Evolutionary conservation across 2,797 vertebrate species (phyloP).

Genomic region (Hipposideros larvatus): DNA sequence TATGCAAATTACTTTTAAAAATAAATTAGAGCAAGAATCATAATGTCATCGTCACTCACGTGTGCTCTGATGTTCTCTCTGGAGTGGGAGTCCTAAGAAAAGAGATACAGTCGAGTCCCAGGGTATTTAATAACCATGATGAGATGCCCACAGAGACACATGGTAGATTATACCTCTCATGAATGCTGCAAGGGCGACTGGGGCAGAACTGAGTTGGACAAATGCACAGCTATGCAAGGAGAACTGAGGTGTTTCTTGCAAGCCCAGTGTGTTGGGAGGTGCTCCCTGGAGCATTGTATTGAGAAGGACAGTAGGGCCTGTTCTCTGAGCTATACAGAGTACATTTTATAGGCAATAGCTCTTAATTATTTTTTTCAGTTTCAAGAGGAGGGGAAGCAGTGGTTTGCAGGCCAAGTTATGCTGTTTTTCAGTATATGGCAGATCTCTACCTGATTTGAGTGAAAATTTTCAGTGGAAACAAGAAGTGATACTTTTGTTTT

Average conservation of each 20-base stretch:
- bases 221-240: neutral
- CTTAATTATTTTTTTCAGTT: no score
- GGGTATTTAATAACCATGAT: neutral
- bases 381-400: neutral
- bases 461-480: neutral
- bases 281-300: neutral
- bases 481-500: neutral
- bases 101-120: neutral
- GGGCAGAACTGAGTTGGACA: neutral
- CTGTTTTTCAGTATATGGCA: neutral
- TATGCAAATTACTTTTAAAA: slow-evolving; percentile 45
- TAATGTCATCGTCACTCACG: neutral
- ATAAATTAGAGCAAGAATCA: slow-evolving; percentile 26
- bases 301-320: neutral
- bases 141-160: accelerated
- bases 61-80: neutral
- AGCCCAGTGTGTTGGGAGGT: neutral
- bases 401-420: neutral
- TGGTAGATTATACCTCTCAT: neutral
- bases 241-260: slow-evolving; percentile 9
- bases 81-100: neutral
- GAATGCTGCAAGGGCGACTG: neutral
- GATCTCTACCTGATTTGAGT: neutral
- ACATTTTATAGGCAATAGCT: no score
- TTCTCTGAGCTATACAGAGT: neutral